phyloP scores from a whole-genome alignment of 2,797 vertebrate genomes.

The Betta splendens region DNA sequence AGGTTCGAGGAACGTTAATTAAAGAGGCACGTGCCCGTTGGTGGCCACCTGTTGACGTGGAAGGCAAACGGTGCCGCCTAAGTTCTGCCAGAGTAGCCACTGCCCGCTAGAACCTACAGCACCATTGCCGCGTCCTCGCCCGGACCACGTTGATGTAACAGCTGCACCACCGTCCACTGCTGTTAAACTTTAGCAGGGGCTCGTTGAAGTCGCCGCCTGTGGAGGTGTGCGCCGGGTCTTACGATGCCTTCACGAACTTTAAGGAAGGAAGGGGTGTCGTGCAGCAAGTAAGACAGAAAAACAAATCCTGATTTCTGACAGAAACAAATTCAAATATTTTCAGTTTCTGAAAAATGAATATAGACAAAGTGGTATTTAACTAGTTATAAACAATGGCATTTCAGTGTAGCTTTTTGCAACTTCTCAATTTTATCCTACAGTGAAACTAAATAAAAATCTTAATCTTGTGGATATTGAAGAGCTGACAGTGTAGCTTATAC shows the following conservation, averaged over 20 bases:
- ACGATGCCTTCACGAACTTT: constrained; percentile 47
- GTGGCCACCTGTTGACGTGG: neutral
- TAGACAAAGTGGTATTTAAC: too few species aligned
- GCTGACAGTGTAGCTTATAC: neutral
- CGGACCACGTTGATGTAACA: neutral
- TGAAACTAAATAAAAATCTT: too few species aligned
- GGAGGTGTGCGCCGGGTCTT: constrained; percentile 10
- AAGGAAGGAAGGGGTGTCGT: neutral
- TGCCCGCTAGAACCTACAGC: neutral
- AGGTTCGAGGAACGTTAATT: neutral
- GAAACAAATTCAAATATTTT: too few species aligned
- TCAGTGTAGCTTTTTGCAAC: too few species aligned
- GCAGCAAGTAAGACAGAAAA: neutral
- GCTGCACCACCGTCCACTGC: neutral
- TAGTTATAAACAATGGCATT: too few species aligned
- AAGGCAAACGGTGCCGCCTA: neutral
- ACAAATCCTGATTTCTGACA: too few species aligned
- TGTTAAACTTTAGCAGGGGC: constrained; percentile 12
- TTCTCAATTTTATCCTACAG: too few species aligned
- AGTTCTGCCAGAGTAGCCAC: neutral
- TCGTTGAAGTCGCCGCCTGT: constrained; percentile 58
- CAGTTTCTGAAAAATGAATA: too few species aligned
- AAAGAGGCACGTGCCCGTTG: neutral
- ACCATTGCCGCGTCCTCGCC: neutral
- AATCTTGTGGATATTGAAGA: neutral